phyloP scores from a whole-genome alignment of 2,113 vertebrate species.

The Sprattus sprattus region DNA sequence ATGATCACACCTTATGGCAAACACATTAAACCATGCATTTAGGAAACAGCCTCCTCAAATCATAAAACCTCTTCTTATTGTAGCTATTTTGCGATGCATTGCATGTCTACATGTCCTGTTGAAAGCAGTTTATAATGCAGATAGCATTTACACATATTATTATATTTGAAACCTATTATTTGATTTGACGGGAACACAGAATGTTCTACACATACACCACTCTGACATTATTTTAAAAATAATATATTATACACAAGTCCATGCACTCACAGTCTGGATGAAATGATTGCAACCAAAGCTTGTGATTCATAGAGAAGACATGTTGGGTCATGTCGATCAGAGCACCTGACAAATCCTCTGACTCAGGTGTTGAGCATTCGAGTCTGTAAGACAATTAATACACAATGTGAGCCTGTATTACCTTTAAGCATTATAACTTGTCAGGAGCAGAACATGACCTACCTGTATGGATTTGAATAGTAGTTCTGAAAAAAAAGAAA shows the following conservation, averaged over 20 bases:
- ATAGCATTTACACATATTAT: no score
- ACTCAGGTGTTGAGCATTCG: background rate
- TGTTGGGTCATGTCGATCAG: background rate
- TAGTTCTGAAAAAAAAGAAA: background rate
- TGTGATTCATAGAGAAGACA: background rate
- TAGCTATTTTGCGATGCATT: no score
- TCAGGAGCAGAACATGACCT: background rate
- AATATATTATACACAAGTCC: background rate
- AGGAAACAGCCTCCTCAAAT: background rate
- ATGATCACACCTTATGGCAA: background rate
- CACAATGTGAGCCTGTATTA: background rate
- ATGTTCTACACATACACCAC: background rate
- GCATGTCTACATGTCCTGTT: background rate
- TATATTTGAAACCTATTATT: no score
- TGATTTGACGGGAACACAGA: background rate
- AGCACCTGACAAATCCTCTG: background rate
- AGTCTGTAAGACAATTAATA: background rate
- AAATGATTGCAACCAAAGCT: background rate
- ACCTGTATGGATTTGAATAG: slow-evolving; percentile 6
- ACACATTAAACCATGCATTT: background rate
- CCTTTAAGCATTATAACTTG: background rate
- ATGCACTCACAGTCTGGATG: background rate
- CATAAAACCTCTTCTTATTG: no score
- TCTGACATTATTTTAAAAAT: background rate
- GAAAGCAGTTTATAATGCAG: background rate